Percentiles rank a stretch among this genome's conserved stretches.
Conservation (phyloP, 2,113 vertebrate genomes). For the Rousettus leschenaultii region DNA sequence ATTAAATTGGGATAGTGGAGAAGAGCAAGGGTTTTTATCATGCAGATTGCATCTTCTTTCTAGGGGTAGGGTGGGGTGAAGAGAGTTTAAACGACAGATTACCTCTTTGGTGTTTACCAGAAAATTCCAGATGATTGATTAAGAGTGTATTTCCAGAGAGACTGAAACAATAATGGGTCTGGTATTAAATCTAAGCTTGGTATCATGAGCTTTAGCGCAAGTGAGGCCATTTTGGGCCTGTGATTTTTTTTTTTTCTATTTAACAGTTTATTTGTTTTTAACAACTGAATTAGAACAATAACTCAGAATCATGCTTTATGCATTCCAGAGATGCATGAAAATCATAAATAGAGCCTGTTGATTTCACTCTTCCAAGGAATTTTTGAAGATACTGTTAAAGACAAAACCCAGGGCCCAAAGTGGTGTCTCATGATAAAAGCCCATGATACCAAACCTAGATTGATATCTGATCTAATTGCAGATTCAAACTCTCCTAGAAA, state of each 20-base stretch:
- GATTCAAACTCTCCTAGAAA: background rate
- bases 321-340: background rate
- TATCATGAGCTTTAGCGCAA: background rate
- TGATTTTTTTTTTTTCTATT: background rate
- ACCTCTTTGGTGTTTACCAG: background rate
- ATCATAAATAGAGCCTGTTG: background rate
- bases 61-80: background rate
- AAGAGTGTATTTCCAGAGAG: background rate
- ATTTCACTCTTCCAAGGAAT: background rate
- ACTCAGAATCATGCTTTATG: background rate
- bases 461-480: background rate
- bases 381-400: background rate
- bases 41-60: background rate
- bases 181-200: background rate
- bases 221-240: background rate
- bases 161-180: background rate
- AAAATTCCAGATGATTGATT: background rate
- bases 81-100: no score
- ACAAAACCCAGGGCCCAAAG: background rate
- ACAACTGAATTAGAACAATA: background rate
- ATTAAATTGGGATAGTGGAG: no score
- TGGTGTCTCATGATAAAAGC: background rate
- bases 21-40: background rate
- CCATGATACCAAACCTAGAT: background rate
- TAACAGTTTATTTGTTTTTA: background rate